Percentiles rank a stretch among this genome's conserved stretches.
These are phyloP conservation scores for Sciaenops ocellatus DNA, from an alignment of 2,797 vertebrate species.

Conservation along the genomic window DNA sequence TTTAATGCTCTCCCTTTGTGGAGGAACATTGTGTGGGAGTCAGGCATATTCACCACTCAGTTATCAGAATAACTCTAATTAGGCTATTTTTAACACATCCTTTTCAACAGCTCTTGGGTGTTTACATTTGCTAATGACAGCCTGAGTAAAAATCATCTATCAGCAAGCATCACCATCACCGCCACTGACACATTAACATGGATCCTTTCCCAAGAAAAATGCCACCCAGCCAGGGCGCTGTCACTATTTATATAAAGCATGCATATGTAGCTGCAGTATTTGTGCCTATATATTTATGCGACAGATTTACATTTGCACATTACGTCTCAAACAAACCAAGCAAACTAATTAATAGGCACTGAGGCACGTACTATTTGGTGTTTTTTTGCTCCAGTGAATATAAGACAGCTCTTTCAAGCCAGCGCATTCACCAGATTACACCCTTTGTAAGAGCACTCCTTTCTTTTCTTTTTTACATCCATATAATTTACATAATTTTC, in stretches of 20 bases:
- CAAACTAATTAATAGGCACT: slow-evolving; percentile 66
- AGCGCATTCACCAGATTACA: slow-evolving; percentile 54
- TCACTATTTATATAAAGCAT: slow-evolving; percentile 14
- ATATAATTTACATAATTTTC: slow-evolving; percentile 65
- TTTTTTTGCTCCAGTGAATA: slow-evolving; percentile 71
- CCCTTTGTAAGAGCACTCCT: slow-evolving; percentile 47
- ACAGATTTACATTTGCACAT: slow-evolving; percentile 61
- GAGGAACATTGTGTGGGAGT: slow-evolving; percentile 73
- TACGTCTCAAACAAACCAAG: slow-evolving; percentile 55
- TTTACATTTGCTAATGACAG: slow-evolving; percentile 84
- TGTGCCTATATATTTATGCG: slow-evolving; percentile 17
- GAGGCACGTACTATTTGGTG: slow-evolving; percentile 54
- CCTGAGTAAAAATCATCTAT: slow-evolving; percentile 79
- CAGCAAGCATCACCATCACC: slow-evolving; percentile 82
- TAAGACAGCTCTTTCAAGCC: slow-evolving; percentile 66
- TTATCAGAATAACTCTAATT: slow-evolving; percentile 83
- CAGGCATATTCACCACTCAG: slow-evolving; percentile 71
- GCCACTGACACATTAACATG: slow-evolving; percentile 67
- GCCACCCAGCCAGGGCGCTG: slow-evolving; percentile 35
- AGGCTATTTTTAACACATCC: slow-evolving; percentile 84
- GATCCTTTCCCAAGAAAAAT: slow-evolving; percentile 59
- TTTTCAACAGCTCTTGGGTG: slow-evolving; percentile 79
- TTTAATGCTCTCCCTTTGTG: slow-evolving; percentile 61
- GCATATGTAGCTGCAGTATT: background rate
- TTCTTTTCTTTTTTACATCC: slow-evolving; percentile 19